These are phyloP conservation scores for Aleiodes alternator DNA, from an alignment of 2,888 invertebrate species.

Conservation along the genomic window DNA sequence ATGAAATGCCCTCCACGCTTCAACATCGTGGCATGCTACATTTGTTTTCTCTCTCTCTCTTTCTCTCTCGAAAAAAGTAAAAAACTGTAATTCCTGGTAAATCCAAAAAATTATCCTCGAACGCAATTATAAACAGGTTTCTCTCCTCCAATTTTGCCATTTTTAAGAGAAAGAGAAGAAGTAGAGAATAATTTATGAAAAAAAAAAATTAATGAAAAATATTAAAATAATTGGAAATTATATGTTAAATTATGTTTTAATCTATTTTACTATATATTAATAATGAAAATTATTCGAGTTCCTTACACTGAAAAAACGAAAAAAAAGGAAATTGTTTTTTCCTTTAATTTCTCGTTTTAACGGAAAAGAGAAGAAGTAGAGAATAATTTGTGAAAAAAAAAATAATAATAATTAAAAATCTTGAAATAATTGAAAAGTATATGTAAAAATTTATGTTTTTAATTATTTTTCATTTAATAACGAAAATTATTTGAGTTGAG, in stretches of 20 bases:
- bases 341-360: neutral
- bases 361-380: neutral
- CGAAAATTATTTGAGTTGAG: no score
- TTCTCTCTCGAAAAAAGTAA: neutral
- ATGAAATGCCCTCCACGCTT: neutral
- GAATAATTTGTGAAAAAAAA: no score
- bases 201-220: neutral
- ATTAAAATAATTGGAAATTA: no score
- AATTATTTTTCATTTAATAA: no score
- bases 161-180: neutral
- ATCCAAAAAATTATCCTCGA: slow-evolving; percentile 4
- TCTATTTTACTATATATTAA: no score
- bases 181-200: neutral
- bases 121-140: slow-evolving; percentile 23
- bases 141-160: neutral
- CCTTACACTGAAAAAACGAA: no score
- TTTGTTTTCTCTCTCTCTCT: neutral
- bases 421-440: no score
- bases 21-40: slow-evolving; percentile 13
- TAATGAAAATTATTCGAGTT: no score
- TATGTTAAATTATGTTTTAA: no score
- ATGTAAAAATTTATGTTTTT: no score
- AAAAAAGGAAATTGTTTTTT: no score
- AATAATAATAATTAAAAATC: no score
- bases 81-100: slow-evolving; percentile 13